Conservation (phyloP, 2,113 vertebrate genomes). For the Lasiurus cinereus region DNA sequence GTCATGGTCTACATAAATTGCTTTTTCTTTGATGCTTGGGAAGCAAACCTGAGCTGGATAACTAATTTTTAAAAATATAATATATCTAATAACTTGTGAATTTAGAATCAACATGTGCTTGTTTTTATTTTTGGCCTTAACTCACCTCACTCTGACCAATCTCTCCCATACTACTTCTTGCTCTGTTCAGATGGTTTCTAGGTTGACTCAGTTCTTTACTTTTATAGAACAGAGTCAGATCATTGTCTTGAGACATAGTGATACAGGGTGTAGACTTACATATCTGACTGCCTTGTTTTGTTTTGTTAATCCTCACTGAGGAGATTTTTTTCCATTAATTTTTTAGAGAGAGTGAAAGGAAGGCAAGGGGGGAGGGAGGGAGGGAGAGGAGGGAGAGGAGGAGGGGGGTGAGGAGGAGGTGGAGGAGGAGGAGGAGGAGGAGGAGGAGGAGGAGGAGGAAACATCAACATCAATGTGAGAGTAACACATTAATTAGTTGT, state of each 20-base stretch:
- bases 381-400: too few relatives aligned
- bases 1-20: not conserved
- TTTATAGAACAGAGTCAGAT: slow-evolving; percentile 45
- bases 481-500: too few relatives aligned
- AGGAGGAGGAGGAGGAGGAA: too few relatives aligned
- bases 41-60: not conserved
- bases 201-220: slow-evolving; percentile 39
- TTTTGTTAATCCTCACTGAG: too few relatives aligned
- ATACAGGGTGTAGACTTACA: not conserved
- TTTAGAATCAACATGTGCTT: slow-evolving; percentile 42
- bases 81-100: not conserved
- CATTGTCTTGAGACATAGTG: slow-evolving; percentile 47
- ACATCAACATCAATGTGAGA: too few relatives aligned
- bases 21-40: slow-evolving; percentile 32
- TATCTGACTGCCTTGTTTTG: not conserved
- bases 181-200: not conserved
- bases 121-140: not conserved
- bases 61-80: slow-evolving; percentile 26
- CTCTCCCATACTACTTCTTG: not conserved
- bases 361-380: too few relatives aligned
- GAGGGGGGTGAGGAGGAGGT: too few relatives aligned
- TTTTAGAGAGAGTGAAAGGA: too few relatives aligned
- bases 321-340: too few relatives aligned
- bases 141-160: not conserved
- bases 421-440: too few relatives aligned